These are phyloP conservation scores for Lysandra bellargus DNA, from an alignment of 2,888 invertebrate genomes.

Conservation along the genomic window DNA sequence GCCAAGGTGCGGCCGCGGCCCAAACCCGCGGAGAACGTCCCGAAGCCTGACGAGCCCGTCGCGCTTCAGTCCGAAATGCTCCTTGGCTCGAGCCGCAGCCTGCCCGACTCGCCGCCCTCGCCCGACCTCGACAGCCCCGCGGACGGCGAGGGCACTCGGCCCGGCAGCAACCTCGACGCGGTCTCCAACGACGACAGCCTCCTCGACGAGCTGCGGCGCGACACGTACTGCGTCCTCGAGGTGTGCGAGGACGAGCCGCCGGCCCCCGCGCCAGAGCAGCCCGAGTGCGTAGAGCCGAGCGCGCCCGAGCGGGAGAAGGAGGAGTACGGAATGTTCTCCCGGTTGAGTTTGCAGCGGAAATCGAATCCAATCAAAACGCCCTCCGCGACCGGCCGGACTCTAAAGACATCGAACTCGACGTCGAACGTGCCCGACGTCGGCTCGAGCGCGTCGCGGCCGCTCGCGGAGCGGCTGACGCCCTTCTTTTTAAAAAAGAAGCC, in stretches of 20 bases:
- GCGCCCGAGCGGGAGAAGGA: conserved; percentile 46
- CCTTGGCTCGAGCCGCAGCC: conserved; percentile 65
- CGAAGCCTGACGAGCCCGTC: conserved; percentile 85
- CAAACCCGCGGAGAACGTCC: conserved; percentile 68
- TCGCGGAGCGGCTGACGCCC: conserved; percentile 71
- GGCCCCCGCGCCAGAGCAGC: conserved; percentile 41
- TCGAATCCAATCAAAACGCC: conserved; percentile 71
- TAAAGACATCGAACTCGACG: conserved; percentile 71
- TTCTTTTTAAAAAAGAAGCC: conserved; percentile 72
- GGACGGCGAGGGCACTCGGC: conserved; percentile 39
- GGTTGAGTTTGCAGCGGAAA: conserved; percentile 69
- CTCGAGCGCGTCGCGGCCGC: conserved; percentile 57
- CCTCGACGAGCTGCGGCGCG: conserved; percentile 68
- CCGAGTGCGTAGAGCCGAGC: conserved; percentile 44
- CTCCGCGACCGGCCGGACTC: conserved; percentile 53
- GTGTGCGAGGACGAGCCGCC: conserved; percentile 65
- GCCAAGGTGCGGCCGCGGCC: conserved; percentile 46
- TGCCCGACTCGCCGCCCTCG: conserved; percentile 41
- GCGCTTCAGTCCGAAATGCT: conserved; percentile 58
- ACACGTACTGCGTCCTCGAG: conserved; percentile 66
- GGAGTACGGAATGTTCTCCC: conserved; percentile 62
- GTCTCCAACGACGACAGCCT: conserved; percentile 69
- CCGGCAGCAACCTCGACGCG: conserved; percentile 47
- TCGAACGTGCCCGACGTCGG: conserved; percentile 72
- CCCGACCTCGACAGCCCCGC: conserved; percentile 39